Base-by-base conservation (phyloP, 2,888 invertebrate genomes). In the Scrobipalpa atriplicella region DNA sequence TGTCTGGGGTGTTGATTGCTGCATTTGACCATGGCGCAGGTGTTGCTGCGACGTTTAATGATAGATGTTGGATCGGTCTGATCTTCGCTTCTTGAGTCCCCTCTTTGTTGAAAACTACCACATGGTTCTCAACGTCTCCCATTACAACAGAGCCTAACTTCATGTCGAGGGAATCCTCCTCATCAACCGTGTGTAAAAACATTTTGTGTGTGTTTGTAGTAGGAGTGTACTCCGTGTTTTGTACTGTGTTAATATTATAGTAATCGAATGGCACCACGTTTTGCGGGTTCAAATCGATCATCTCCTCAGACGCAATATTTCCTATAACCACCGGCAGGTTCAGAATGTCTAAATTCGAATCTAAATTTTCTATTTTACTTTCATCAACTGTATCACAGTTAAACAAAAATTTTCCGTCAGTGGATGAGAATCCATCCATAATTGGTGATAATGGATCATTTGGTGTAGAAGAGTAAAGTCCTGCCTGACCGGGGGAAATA, bases 1-100 rank as follows among this genome's bases (percentile, higher is more conserved):
- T 87, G 66, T 92, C 93, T 7, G 93, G 93, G 29, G 93, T 93
- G 78, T 86, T 92, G 77, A 93, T 86, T 73, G 79, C 71, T 68
- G 86, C 85, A 29, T 69, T 74, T 54, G 80, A 71, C 82, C 86
- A 86, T 39, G 84, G 79, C 36, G 79, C 72, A 43, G 78, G 79
- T 67, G 82, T 75, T 67, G 82, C 74, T 54, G 79, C 78, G 67
- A 92, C 85, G 75, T 89, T 82, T 41, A 92, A 81, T 13, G 84
- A 80, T 65, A 92, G 79, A 43, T 77, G 80, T 54, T 76, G 73
- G 9, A 70, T 71, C 68, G 71, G 64, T 66, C 73, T 72, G 21
- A 73, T 62, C 39, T 74, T 73, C 41, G 75, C 71, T 69, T 74
- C 65, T 66, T 69, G 74, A 43, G 70, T 77, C 68, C 85, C 76